phyloP scores from a whole-genome alignment of 2,888 invertebrate species.

The Microplitis deprimator region DNA sequence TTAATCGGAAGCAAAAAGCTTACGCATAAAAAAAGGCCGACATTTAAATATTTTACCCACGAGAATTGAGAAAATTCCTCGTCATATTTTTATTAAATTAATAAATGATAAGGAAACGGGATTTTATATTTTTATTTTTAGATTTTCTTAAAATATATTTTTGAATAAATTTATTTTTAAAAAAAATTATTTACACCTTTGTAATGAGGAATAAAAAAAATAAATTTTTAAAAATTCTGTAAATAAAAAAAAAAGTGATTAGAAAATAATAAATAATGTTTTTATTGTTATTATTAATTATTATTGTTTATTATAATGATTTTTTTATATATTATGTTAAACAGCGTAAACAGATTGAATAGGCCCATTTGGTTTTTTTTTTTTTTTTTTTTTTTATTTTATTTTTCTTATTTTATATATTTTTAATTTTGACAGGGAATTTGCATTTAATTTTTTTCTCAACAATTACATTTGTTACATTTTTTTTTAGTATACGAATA shows the following conservation, averaged over 20 bases:
- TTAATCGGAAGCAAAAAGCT: conserved; percentile 7
- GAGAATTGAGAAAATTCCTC: not conserved
- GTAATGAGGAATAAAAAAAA: not conserved
- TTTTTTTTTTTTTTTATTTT: conserved; percentile 34
- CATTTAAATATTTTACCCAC: not conserved
- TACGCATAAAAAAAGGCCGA: conserved; percentile 18
- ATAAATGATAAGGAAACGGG: not conserved
- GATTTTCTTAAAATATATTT: not conserved
- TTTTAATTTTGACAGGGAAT: conserved; percentile 46
- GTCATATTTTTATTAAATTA: not conserved
- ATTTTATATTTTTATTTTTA: not conserved
- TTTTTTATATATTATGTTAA: conserved; percentile 23
- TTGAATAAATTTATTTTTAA: not conserved
- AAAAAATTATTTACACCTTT: not conserved
- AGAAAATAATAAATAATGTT: not conserved
- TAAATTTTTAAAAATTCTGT: not conserved
- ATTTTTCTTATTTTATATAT: conserved; percentile 27
- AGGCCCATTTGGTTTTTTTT: conserved; percentile 56
- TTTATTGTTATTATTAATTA: not conserved
- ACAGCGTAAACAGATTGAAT: conserved; percentile 51
- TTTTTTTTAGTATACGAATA: conserved; percentile 11
- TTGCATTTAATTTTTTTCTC: conserved; percentile 41
- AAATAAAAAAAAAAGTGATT: not conserved
- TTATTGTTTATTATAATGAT: conserved; percentile 1
- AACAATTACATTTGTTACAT: not conserved